Conservation (phyloP, 2,113 vertebrate genomes). For the Dipodomys spectabilis region DNA sequence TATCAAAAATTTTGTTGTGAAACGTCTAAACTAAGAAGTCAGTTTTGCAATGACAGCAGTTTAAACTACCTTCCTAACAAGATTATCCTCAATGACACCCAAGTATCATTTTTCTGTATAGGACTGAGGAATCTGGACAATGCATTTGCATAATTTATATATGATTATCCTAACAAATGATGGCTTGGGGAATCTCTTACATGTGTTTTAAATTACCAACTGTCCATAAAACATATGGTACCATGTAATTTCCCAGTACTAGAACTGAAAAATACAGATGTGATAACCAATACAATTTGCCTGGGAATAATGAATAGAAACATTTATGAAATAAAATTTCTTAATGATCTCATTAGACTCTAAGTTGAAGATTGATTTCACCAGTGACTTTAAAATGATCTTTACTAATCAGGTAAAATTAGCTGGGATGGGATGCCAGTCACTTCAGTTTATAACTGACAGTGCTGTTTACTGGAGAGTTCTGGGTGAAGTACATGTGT, state of each 20-base stretch:
- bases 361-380: slow-evolving; percentile 64
- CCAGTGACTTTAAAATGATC: slow-evolving; percentile 22
- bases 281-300: slow-evolving; percentile 34
- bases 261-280: slow-evolving; percentile 52
- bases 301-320: slow-evolving; percentile 51
- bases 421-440: slow-evolving; percentile 9
- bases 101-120: slow-evolving; percentile 47
- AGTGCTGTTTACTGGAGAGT: neutral
- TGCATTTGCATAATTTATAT: slow-evolving; percentile 50
- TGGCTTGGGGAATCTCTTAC: slow-evolving; percentile 49
- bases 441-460: neutral
- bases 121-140: slow-evolving; percentile 2
- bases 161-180: slow-evolving; percentile 51
- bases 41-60: slow-evolving; percentile 24
- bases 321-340: slow-evolving; percentile 57
- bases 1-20: neutral
- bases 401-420: slow-evolving; percentile 62
- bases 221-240: slow-evolving; percentile 49
- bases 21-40: neutral
- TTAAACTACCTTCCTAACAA: neutral
- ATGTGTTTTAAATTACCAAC: slow-evolving; percentile 45
- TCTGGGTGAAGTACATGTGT: neutral
- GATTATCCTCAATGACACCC: slow-evolving; percentile 17
- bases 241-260: slow-evolving; percentile 30
- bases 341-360: slow-evolving; percentile 54